Evolutionary conservation across 2,113 vertebrate species (phyloP), one percentile per base, ranked within the genome.

Genomic region (Chaetops frenatus): DNA sequence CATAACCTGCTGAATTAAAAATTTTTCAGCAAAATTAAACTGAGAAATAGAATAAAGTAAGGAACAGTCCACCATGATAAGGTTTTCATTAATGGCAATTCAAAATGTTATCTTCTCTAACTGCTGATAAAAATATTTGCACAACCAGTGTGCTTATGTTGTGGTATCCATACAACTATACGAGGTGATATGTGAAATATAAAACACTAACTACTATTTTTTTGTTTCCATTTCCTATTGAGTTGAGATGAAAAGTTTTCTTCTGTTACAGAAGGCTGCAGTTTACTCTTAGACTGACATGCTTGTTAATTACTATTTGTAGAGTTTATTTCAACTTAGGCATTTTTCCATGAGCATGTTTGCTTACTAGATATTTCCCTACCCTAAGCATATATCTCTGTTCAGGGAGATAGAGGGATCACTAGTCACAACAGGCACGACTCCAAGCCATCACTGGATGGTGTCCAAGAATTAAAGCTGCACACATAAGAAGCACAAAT

Each of bases 371-470:
- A 1, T 62, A 90, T 50, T 73, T 85, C 76, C 60, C 54, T 62
- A 77, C 50, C 56, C 82, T 28, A 56, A 73, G 62, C 54, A 23
- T 23, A 0, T 40, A 21, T 88, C 66, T 87, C 67, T 92, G 86
- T 11, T 47, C 54, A 78, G 72, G 50, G 58, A 92, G 94, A 92
- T 44, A 92, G 38, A 70, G 35, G 71, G 62, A 96, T 92, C 94
- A 77, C 88, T 44, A 90, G 76, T 74, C 90, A 94, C 88, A 97
- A 94, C 67, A 96, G 51, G 82, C 92, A 74, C 6, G 33, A 77
- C 64, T 92, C 71, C 77, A 92, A 88, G 42, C 67, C 44, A 58
- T 70, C 71, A 31, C 76, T 93, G 96, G 88, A 93, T 29, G 33
- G 29, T 36, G 47, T 90, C 92, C 94, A 95, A 73, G 38, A 92